Evolutionary conservation across 2,113 vertebrate genomes (phyloP), one percentile per base, ranked within the genome.

Genomic region (Tachuris rubrigastra): DNA sequence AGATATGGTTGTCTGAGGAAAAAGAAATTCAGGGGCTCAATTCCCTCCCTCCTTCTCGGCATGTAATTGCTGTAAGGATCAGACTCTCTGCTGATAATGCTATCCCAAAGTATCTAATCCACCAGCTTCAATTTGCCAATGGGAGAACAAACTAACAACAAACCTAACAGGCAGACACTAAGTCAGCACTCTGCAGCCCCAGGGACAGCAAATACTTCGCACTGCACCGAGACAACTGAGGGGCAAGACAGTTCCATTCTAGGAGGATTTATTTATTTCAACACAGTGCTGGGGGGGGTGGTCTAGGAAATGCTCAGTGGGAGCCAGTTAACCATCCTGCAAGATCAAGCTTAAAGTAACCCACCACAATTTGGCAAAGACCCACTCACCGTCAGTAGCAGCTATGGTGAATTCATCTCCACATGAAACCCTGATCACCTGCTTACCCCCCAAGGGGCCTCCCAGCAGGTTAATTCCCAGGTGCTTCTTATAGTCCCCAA

Each of bases 361-460:
- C 49, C 77, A 91, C 24, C 9, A 0, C 31, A 80, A 56, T 31
- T 53, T 69, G 0, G 9, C 49, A n/a, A 85, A 87, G 85, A 67
- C 28, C 21, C 91, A 98, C 98, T 98, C 85, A 99, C 99, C 99
- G 8, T 99, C 98, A 63, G 99, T 99, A 96, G 99, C 99, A 94
- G 99, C 99, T 60, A 99, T 99, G 90, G 99, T 99, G 97, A 99
- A 99, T 59, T 99, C 99, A 89, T 99, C 99, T 81, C 99, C 99
- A 47, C 99, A 99, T 18, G 99, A 99, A 93, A 99, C 99, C 96
- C 99, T 98, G 90, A 98, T 99, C 94, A 99, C 98, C 47, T 96
- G 98, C 96, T 99, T 99, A 23, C 99, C 99, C 69, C 99, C 99
- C 80, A 99, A 98, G 21, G 99, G 98, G 87, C 99, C 99, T 79